These are phyloP conservation scores for Triops cancriformis DNA, from an alignment of 1,140 invertebrate species.

Conservation along the genomic window DNA sequence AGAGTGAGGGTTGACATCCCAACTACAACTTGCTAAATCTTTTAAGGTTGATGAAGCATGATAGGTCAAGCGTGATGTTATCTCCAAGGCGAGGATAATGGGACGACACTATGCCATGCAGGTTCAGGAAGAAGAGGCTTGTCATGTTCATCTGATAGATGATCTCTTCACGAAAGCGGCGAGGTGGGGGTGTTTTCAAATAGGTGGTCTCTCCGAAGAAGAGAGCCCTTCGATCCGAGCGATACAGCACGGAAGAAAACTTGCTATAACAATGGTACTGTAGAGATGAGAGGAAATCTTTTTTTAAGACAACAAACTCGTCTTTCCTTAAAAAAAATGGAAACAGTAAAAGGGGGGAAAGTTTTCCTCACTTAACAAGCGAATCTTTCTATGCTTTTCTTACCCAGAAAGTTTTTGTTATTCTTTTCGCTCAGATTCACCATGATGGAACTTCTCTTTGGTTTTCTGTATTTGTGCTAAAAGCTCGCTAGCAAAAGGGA, in stretches of 20 bases:
- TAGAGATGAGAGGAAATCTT: too few species aligned
- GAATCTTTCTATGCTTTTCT: neutral
- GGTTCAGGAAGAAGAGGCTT: too few species aligned
- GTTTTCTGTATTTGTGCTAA: neutral
- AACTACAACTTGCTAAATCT: neutral
- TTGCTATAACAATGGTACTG: neutral
- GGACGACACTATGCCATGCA: too few species aligned
- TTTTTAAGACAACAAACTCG: too few species aligned
- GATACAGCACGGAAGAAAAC: neutral
- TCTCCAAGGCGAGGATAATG: neutral
- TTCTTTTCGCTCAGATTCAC: neutral
- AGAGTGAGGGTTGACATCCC: neutral
- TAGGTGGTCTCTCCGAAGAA: neutral
- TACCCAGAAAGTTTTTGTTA: neutral
- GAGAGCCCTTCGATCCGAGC: neutral
- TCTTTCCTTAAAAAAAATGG: too few species aligned
- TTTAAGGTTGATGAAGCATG: neutral
- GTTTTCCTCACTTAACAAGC: too few species aligned
- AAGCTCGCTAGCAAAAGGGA: neutral
- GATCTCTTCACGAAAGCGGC: neutral
- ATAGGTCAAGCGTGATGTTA: conserved; percentile 6
- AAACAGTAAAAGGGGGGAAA: too few species aligned
- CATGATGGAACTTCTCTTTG: neutral
- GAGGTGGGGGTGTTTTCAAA: neutral
- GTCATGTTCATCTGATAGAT: too few species aligned